These are phyloP conservation scores for Furcifer pardalis DNA, from an alignment of 2,797 vertebrate genomes.

Conservation along the genomic window DNA sequence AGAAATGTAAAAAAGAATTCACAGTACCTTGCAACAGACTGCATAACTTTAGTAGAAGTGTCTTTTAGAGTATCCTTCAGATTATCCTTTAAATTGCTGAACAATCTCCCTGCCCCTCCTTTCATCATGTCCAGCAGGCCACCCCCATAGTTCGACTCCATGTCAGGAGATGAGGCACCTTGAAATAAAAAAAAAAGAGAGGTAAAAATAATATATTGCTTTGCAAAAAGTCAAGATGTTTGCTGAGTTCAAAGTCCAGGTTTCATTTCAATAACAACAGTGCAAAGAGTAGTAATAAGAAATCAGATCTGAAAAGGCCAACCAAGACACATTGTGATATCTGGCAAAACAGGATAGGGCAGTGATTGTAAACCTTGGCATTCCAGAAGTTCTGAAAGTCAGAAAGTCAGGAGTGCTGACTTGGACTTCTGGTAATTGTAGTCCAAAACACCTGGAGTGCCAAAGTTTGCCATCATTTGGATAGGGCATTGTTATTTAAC, in stretches of 20 bases:
- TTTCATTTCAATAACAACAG: background rate
- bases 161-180: conserved; percentile 86
- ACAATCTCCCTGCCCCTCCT: conserved; percentile 96
- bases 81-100: conserved; percentile 99
- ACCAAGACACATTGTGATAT: background rate
- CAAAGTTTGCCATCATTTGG: no score
- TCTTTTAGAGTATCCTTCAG: conserved; percentile 98
- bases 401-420: no score
- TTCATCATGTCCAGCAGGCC: conserved; percentile 98
- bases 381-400: no score
- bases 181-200: conserved; percentile 35
- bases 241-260: background rate
- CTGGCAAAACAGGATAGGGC: no score
- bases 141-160: conserved; percentile 92
- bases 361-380: no score
- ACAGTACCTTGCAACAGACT: conserved; percentile 94
- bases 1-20: background rate
- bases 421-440: no score
- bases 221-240: background rate
- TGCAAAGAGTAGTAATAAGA: fast-evolving
- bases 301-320: background rate
- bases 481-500: background rate
- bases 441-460: no score
- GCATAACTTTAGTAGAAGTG: conserved; percentile 97
- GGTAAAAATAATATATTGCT: background rate